Evolutionary conservation across 2,888 invertebrate species (phyloP).

Genomic region (Pilophorus perplexus): DNA sequence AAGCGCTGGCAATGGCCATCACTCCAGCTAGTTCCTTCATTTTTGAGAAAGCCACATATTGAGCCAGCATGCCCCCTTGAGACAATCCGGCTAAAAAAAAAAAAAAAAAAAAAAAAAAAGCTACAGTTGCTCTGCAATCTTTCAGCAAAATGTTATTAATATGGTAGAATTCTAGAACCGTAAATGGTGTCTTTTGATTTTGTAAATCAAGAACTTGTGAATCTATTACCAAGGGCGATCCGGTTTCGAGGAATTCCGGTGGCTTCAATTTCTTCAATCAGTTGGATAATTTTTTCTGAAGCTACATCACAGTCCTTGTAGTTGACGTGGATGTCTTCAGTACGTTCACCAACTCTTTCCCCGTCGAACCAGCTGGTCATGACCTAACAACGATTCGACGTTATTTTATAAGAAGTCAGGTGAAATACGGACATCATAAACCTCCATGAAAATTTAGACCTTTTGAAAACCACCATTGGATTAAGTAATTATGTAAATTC

Average conservation of each 20-base stretch:
- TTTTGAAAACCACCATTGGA: too few species aligned
- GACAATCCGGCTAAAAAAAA: conserved; percentile 25
- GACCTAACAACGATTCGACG: conserved; percentile 6
- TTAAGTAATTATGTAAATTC: too few species aligned
- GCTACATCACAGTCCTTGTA: conserved; percentile 59
- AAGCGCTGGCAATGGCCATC: conserved; percentile 12
- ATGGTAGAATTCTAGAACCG: too few species aligned
- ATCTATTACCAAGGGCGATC: conserved; percentile 72
- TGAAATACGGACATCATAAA: background rate
- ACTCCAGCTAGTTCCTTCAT: conserved; percentile 12
- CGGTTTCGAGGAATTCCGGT: conserved; percentile 65
- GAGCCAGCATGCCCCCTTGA: conserved; percentile 26
- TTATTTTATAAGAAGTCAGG: background rate
- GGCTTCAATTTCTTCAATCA: conserved; percentile 66
- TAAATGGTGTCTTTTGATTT: too few species aligned
- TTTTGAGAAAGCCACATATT: conserved; percentile 17
- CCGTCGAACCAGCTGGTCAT: conserved; percentile 31
- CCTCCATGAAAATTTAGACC: background rate
- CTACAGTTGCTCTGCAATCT: too few species aligned
- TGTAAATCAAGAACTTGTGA: too few species aligned
- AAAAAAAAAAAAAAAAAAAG: background rate
- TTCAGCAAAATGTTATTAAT: too few species aligned
- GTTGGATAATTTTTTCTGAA: conserved; percentile 53
- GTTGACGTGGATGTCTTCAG: conserved; percentile 62
- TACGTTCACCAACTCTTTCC: conserved; percentile 44